Conservation (phyloP, 2,113 vertebrate species). For the Raja brachyura region DNA sequence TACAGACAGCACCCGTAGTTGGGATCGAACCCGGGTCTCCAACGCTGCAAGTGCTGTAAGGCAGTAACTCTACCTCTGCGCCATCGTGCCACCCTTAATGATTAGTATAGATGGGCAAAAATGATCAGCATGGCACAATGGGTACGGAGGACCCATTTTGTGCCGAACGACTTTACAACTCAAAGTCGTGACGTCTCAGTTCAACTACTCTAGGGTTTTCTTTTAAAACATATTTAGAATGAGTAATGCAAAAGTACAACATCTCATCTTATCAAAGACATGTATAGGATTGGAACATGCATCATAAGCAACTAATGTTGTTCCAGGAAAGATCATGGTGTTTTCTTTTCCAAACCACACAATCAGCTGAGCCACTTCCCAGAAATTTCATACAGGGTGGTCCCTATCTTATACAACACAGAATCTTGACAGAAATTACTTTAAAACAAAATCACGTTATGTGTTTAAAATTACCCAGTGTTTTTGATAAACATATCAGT, state of each 20-base stretch:
- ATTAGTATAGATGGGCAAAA: no score
- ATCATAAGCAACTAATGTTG: neutral
- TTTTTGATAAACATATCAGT: constrained; percentile 16
- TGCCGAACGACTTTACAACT: no score
- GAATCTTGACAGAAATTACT: neutral
- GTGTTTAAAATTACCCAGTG: neutral
- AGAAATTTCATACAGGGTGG: constrained; percentile 28
- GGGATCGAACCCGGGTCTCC: no score
- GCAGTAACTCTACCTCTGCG: no score
- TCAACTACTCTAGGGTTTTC: neutral
- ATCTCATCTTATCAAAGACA: neutral
- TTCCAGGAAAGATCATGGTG: constrained; percentile 21
- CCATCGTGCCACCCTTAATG: no score
- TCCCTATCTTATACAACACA: neutral
- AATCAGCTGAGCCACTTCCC: constrained; percentile 22
- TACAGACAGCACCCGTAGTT: no score
- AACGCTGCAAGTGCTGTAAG: no score
- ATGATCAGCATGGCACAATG: no score
- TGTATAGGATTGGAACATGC: neutral
- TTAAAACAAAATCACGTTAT: neutral
- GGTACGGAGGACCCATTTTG: no score
- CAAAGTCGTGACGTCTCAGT: neutral
- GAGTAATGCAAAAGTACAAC: no score
- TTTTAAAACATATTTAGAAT: neutral
- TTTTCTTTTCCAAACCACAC: constrained; percentile 30